phyloP scores from a whole-genome alignment of 2,113 vertebrate species.

The Percina caprodes region DNA sequence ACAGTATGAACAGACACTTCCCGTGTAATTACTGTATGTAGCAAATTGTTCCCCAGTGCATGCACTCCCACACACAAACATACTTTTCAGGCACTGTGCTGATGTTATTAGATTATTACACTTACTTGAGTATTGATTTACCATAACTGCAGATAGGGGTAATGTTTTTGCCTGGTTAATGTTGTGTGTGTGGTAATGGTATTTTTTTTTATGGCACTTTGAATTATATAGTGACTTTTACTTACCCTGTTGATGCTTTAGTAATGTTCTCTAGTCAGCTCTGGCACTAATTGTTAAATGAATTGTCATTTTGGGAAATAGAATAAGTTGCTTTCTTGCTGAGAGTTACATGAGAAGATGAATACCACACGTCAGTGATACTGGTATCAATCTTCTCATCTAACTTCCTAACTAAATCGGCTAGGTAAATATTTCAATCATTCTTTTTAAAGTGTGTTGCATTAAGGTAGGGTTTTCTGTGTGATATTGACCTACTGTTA shows the following conservation, averaged over 20 bases:
- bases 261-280: conserved; percentile 6
- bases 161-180: conserved; percentile 61
- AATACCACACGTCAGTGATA: neutral
- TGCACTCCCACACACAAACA: conserved; percentile 60
- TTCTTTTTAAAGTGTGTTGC: neutral
- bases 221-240: conserved; percentile 54
- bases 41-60: conserved; percentile 69
- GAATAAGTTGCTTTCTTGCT: neutral
- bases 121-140: conserved; percentile 75
- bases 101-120: conserved; percentile 73
- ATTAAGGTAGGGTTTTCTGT: neutral
- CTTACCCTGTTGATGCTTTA: conserved; percentile 30
- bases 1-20: conserved; percentile 49
- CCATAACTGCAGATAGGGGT: conserved; percentile 64
- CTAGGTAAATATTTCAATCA: neutral
- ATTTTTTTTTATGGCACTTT: conserved; percentile 55
- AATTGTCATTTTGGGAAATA: neutral
- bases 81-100: conserved; percentile 48
- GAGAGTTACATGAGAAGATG: conserved; percentile 4
- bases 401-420: neutral
- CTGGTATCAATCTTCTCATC: neutral
- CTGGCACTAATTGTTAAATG: conserved; percentile 6
- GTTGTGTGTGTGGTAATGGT: conserved; percentile 29
- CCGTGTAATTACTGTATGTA: conserved; percentile 62
- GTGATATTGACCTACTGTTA: neutral